Base-by-base conservation (phyloP, 2,113 vertebrate species). In the Todiramphus chloris region DNA sequence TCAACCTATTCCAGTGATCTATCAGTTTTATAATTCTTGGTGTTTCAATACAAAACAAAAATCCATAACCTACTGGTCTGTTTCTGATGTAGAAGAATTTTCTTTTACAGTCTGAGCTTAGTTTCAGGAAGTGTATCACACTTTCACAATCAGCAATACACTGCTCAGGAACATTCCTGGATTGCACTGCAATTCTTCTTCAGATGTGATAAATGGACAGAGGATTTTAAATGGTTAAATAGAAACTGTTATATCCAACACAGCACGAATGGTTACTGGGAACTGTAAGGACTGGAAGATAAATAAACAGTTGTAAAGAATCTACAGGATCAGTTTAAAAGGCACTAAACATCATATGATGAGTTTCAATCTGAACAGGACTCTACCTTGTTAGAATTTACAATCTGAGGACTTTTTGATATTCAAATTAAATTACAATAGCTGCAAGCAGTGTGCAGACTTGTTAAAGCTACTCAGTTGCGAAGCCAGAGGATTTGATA, bases 401-500 rank as follows among this genome's bases (percentile, higher is more conserved):
- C 43, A 89, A 94, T 66, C 25, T 53, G 62, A 62, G 64, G 78
- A 69, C 94, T 96, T 97, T 93, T 48, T 93, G 74, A 89, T 95
- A 94, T 78, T 94, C 62, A 84, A 96, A 97, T 94, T 95, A 97
- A 93, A 92, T 96, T 96, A 85, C 59, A 91, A 87, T 55, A 87
- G 51, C 90, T 96, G 25, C 35, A 86, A 96, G 84, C 85, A 46
- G 20, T 62, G 51, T 50, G 68, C 5, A 33, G 70, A n/a, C 33
- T 59, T 92, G 48, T 93, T 96, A 83, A 94, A 89, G 30, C 73
- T 81, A 83, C 53, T 94, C 31, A 19, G 16, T 58, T 95, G 72
- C 60, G 93, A 95, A 92, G 67, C n/a, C 85, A 82, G 79, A 86
- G 55, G 79, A 96, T 96, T 97, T 97, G 93, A 95, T 97, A 96